Base-by-base conservation (phyloP, 2,113 vertebrate genomes). In the Xiphophorus maculatus region DNA sequence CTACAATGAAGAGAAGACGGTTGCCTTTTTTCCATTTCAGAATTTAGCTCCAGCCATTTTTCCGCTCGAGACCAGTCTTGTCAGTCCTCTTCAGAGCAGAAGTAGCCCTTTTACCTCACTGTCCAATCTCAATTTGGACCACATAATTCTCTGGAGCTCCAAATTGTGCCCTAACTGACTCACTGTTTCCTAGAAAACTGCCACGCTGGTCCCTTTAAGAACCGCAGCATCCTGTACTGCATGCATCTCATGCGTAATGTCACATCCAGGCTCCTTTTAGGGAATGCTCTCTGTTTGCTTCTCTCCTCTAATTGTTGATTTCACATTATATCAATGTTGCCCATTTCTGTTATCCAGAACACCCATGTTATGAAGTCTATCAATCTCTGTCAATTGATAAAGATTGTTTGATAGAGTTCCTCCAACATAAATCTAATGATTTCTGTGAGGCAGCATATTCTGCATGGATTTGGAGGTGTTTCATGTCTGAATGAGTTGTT, bases 141-240 rank as follows among this genome's bases (percentile, higher is more conserved):
- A 33, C 79, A 72, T 63, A 87, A 81, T 77, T 73, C 77, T 88
- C 69, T 80, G 44, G 72, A 83, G 89, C 87, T 87, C 88, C 92
- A 85, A 81, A 87, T 90, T 92, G 91, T 86, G 91, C 80, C 66
- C 0, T 81, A 84, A 84, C 86, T 17, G 22, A 79, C 84, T 87
- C 86, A 79, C 82, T 84, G 69, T 91, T 84, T 79, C 75, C 68
- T 74, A 48, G 75, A 32, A 70, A 75, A 82, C 68, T 54, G 17
- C 66, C 84, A 76, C 48, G 51, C 66, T 81, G 84, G 90, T 69
- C 90, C 92, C 89, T 92, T 92, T 90, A 93, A 92, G 89, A 93
- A 82, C 72, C 73, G 75, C 88, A 83, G 84, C 87, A 89, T 86
- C 89, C 89, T 89, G 80, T 70, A 69, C 90, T 89, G 83, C 85